phyloP scores from a whole-genome alignment of 2,888 invertebrate species.

The Protodeltote pygarga region DNA sequence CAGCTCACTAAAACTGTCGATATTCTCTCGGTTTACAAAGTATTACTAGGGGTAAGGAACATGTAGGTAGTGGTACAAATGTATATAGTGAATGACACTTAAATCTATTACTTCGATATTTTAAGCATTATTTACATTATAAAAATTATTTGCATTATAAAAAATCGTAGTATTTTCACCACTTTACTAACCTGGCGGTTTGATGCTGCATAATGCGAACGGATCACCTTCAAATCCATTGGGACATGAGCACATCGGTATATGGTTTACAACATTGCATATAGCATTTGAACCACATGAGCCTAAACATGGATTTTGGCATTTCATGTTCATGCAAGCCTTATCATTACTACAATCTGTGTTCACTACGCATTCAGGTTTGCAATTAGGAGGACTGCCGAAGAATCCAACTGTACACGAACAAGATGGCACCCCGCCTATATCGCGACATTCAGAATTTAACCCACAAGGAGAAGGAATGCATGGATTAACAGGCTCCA shows the following conservation, averaged over 20 bases:
- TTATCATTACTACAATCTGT: constrained; percentile 91
- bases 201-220: constrained; percentile 89
- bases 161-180: too few species aligned
- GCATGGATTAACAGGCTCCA: constrained; percentile 87
- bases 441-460: constrained; percentile 88
- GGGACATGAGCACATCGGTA: constrained; percentile 90
- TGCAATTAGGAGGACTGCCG: constrained; percentile 91
- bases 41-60: too few species aligned
- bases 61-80: too few species aligned
- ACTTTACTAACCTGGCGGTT: constrained; percentile 76
- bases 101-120: too few species aligned
- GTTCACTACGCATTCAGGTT: constrained; percentile 91
- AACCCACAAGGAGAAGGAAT: constrained; percentile 92
- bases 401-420: constrained; percentile 89
- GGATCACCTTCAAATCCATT: constrained; percentile 91
- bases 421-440: constrained; percentile 88
- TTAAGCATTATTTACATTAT: too few species aligned
- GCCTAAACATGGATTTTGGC: constrained; percentile 92
- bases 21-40: too few species aligned
- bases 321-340: constrained; percentile 92
- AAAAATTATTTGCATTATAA: constrained; percentile 4
- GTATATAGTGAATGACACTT: too few species aligned
- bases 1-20: too few species aligned
- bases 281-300: constrained; percentile 91
- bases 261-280: constrained; percentile 92